These are phyloP conservation scores for Phyllostomus discolor DNA, from an alignment of 2,113 vertebrate genomes.

Conservation along the genomic window DNA sequence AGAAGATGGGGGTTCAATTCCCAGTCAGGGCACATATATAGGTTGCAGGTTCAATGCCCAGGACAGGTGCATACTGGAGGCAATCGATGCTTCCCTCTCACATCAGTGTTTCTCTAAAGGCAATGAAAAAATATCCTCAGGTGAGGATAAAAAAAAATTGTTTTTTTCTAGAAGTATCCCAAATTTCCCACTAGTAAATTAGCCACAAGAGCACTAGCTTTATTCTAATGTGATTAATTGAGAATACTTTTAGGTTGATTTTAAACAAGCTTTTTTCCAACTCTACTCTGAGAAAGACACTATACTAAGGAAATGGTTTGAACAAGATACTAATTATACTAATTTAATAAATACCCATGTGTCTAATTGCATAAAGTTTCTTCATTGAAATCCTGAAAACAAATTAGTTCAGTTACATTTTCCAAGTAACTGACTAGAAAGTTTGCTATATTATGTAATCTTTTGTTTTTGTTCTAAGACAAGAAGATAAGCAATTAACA, in stretches of 20 bases:
- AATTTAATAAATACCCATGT: neutral
- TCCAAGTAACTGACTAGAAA: slow-evolving; percentile 12
- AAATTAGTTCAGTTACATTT: slow-evolving; percentile 28
- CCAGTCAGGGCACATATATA: too few relatives aligned
- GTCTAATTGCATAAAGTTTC: neutral
- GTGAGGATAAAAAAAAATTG: neutral
- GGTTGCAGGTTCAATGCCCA: too few relatives aligned
- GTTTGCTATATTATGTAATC: neutral
- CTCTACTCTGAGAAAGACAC: neutral
- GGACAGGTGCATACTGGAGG: too few relatives aligned
- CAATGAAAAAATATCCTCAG: too few relatives aligned
- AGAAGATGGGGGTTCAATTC: too few relatives aligned
- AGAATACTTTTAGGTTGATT: neutral
- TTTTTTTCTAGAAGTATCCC: neutral
- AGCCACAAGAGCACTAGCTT: neutral
- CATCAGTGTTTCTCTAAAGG: too few relatives aligned
- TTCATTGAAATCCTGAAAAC: slow-evolving; percentile 37
- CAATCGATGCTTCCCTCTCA: too few relatives aligned
- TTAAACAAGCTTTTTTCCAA: neutral
- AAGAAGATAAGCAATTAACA: neutral
- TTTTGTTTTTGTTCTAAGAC: neutral
- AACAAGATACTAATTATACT: slow-evolving; percentile 24
- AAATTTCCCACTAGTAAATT: neutral
- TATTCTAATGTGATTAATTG: slow-evolving; percentile 1
- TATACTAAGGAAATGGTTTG: neutral